Base-by-base conservation (phyloP, 2,888 invertebrate genomes). In the Serrognathus titanus region DNA sequence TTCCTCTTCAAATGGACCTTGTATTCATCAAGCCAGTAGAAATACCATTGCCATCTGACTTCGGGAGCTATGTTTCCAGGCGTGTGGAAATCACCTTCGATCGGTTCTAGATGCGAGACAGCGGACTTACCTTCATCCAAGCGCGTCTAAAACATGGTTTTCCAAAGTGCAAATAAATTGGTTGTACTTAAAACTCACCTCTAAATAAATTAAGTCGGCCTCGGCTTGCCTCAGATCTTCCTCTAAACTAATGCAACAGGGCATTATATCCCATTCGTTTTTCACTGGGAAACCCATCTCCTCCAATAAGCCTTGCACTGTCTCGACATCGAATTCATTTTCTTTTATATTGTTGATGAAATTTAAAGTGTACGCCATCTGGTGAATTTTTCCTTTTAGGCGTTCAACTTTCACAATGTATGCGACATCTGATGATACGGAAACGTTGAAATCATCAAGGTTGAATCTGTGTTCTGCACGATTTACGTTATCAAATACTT, bases 11-110 rank as follows among this genome's bases (percentile, higher is more conserved):
- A 53, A 16, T 55, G 41, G 35, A 50, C 31, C 55, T 53, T 57
- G 48, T 67, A 69, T n/a, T 59, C 47, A 3, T 63, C 53, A 31
- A 75, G 45, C 74, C 74, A 76, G 55, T 69, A 51, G 47, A 66
- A 71, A 62, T 77, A 76, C n/a, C 73, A 62, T n/a, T 60, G 58
- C 76, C 76, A 77, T 31, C 75, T 66, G 20, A 66, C 60, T 20
- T 67, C 57, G 24, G 64, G 61, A 10, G 53, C 47, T 66, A 75
- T 70, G 10, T 51, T 47, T 31, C 60, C 12, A 8, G 72, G 72
- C 12, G 67, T 58, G 11, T 54, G 8, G 31, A 69, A 63, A 55
- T 70, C 58, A 16, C 3, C 63, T 37, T 47, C 53, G 9, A 7
- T 11, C 24, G 11, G 3, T 11, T 55, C 57, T 35, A 43, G 48